Evolutionary conservation across 2,797 vertebrate species (phyloP).

Genomic region (Centropyge bicolor): DNA sequence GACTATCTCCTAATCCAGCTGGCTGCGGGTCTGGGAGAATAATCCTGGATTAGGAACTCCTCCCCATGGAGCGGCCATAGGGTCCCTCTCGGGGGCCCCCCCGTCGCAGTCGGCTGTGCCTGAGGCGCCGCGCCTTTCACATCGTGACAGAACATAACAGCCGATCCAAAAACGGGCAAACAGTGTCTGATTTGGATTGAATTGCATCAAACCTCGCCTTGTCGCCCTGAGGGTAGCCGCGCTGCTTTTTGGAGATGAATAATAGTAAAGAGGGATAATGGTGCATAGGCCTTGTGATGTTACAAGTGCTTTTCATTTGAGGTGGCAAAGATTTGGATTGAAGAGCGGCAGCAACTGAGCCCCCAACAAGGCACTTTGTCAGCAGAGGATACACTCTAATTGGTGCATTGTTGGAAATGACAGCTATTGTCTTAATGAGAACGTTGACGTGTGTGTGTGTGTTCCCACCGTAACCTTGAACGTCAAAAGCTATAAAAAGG

Average conservation of each 20-base stretch:
- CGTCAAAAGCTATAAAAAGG: background rate
- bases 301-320: conserved; percentile 71
- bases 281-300: conserved; percentile 63
- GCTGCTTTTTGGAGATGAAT: conserved; percentile 73
- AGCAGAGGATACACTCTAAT: conserved; percentile 58
- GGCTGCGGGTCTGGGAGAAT: conserved; percentile 78
- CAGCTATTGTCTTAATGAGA: conserved; percentile 62
- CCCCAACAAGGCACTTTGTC: conserved; percentile 62
- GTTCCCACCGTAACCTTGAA: conserved; percentile 26
- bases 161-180: conserved; percentile 73
- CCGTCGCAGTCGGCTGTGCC: conserved; percentile 73
- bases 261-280: conserved; percentile 76
- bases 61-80: conserved; percentile 67
- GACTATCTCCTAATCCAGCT: conserved; percentile 80
- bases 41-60: conserved; percentile 83
- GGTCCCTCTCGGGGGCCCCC: conserved; percentile 66
- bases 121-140: conserved; percentile 73
- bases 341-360: conserved; percentile 44
- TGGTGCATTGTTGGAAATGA: conserved; percentile 57
- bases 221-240: conserved; percentile 76
- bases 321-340: conserved; percentile 70
- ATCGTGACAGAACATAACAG: conserved; percentile 55
- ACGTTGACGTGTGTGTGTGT: conserved; percentile 20
- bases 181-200: conserved; percentile 76
- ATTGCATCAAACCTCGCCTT: conserved; percentile 67